A percentile compares a stretch with the other conserved stretches of the same genome.
phyloP scores from a whole-genome alignment of 1,140 invertebrate species.

The Pseudobourletiella spinata region DNA sequence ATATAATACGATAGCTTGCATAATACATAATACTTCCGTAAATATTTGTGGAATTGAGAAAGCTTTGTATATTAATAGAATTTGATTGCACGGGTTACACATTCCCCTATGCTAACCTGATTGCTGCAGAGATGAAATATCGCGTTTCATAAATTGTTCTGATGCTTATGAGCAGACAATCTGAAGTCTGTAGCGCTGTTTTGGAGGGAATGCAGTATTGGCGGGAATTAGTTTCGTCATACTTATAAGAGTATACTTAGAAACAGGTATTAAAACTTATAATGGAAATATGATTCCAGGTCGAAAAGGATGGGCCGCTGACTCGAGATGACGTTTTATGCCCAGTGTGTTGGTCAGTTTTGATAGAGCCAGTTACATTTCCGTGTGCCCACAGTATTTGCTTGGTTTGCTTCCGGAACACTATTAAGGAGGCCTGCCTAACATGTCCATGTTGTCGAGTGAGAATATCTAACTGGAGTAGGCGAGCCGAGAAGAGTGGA shows the following conservation, averaged over 20 bases:
- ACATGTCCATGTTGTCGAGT: conserved; percentile 22
- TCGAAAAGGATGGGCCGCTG: conserved; percentile 5
- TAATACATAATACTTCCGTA: neutral
- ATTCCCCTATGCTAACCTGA: too few species aligned
- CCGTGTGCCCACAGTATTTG: conserved; percentile 29
- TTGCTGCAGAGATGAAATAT: too few species aligned
- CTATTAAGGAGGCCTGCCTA: conserved; percentile 7
- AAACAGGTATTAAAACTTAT: too few species aligned
- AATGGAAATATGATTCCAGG: too few species aligned
- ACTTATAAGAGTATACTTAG: neutral
- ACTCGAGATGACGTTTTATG: conserved; percentile 27
- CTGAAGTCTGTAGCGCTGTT: neutral
- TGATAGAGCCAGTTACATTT: conserved; percentile 25
- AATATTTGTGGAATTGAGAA: neutral
- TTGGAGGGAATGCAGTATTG: neutral
- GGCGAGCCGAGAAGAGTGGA: conserved; percentile 17
- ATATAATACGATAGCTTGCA: neutral
- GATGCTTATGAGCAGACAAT: too few species aligned
- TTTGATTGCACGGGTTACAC: too few species aligned
- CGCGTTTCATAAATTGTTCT: too few species aligned
- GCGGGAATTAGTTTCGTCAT: neutral
- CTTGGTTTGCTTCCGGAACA: conserved; percentile 12
- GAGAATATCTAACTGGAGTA: conserved; percentile 25
- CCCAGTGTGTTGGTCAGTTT: conserved; percentile 25
- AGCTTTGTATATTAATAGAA: neutral